Evolutionary conservation across 2,797 vertebrate genomes (phyloP), one percentile per base, ranked within the genome.

Genomic region (Melanotaenia trifasciata): DNA sequence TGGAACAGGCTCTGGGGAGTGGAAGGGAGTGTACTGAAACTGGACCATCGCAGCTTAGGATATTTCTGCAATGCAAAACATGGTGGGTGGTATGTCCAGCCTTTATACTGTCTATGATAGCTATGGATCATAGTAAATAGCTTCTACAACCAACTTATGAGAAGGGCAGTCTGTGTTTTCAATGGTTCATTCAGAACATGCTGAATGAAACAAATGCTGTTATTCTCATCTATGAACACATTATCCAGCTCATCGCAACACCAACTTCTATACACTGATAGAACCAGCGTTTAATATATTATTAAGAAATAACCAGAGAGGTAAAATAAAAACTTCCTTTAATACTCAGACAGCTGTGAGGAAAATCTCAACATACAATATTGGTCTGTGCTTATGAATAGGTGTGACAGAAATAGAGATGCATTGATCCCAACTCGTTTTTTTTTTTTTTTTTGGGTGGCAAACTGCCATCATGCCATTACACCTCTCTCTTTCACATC

Each of bases 401-500:
- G 28, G n/a, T 65, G 64, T 14, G 64, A 73, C 73, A 63, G 64
- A 79, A 58, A 79, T 76, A 78, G 47, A 80, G 77, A 84, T 74
- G 60, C 56, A 85, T 87, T 60, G 67, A 78, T 70, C 38, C 33
- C 57, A 60, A 73, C 67, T 59, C 72, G 72, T 76, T 51, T 68
- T 53, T 76, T 58, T 77, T 72, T 4, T 54, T 70, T 76, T 66
- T 60, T 70, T 59, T 33, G 67, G 65, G 70, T 81, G 77, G 81
- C 85, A 79, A 74, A 57, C 87, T 84, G 87, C 78, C 86, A 76
- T 83, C 67, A 57, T 69, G 81, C 86, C 63, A 60, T 90, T 84
- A 88, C 86, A 83, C 84, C 83, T 70, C 67, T 74, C 76, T 58
- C 72, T 60, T 67, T 84, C 77, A 69, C 70, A 74, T 82, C 80